Percentiles rank a stretch among this genome's conserved stretches.
These are phyloP conservation scores for Coracias cyanogaster DNA, from an alignment of 2,797 vertebrate genomes.

Conservation along the genomic window DNA sequence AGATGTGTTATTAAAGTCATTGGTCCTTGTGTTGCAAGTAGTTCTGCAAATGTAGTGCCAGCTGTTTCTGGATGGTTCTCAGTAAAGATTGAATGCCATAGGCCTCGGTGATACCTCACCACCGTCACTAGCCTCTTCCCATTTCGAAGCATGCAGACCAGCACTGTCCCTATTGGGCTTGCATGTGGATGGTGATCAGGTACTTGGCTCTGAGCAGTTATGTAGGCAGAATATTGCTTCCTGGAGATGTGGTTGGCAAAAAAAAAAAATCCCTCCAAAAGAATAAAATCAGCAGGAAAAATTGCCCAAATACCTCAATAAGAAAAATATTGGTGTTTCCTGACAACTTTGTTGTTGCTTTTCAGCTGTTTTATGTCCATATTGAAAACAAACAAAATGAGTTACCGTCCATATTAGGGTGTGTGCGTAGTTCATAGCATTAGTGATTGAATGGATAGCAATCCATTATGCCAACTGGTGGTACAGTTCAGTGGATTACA, in stretches of 20 bases:
- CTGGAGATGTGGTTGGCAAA: background rate
- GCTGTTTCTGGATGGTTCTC: background rate
- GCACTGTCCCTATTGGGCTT: background rate
- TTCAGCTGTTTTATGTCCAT: background rate
- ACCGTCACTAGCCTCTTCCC: background rate
- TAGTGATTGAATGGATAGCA: background rate
- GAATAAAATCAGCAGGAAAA: background rate
- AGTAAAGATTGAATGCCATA: background rate
- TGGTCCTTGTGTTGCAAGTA: background rate
- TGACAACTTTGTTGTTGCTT: background rate
- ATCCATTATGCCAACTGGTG: background rate
- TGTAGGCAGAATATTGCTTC: background rate
- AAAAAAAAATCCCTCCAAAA: background rate
- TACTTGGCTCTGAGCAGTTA: background rate
- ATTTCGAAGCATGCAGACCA: background rate
- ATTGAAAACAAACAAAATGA: background rate
- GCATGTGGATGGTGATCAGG: background rate
- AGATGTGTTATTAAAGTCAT: background rate
- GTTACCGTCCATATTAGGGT: background rate
- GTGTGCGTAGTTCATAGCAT: fast-evolving
- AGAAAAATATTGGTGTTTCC: background rate
- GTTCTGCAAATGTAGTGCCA: background rate
- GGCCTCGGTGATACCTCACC: background rate
- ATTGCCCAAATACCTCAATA: fast-evolving
- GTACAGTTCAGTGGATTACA: background rate